These are phyloP conservation scores for Orchesellides sinensis DNA, from an alignment of 2,888 invertebrate genomes.

Conservation along the genomic window DNA sequence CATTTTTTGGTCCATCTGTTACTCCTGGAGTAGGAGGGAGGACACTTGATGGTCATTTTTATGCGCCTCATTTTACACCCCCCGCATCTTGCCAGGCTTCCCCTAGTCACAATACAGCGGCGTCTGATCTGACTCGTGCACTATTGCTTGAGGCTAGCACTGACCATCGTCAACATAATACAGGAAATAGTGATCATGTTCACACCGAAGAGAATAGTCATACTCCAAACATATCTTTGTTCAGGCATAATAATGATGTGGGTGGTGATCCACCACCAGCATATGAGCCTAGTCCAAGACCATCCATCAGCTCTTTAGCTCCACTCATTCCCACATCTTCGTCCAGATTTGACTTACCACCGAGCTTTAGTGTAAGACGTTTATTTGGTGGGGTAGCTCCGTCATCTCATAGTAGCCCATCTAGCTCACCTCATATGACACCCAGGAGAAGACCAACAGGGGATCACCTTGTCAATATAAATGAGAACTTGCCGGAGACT, in stretches of 20 bases:
- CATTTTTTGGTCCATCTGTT: slow-evolving; percentile 48
- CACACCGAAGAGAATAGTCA: slow-evolving; percentile 21
- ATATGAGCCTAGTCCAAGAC: slow-evolving; percentile 50
- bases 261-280: slow-evolving; percentile 48
- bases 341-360: slow-evolving; percentile 45
- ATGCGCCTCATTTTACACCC: slow-evolving; percentile 33
- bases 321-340: slow-evolving; percentile 40
- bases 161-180: too few relatives aligned
- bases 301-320: slow-evolving; percentile 39
- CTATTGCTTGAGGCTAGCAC: too few relatives aligned
- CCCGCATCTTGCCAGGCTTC: slow-evolving; percentile 61
- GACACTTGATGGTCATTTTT: slow-evolving; percentile 13
- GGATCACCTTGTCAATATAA: neutral
- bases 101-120: slow-evolving; percentile 67
- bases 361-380: slow-evolving; percentile 35
- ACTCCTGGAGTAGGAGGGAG: neutral
- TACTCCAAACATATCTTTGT: neutral
- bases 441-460: neutral
- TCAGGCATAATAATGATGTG: neutral
- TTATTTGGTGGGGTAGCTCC: slow-evolving; percentile 43
- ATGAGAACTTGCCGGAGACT: slow-evolving; percentile 55
- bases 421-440: neutral
- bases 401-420: neutral
- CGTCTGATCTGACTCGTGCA: slow-evolving; percentile 29
- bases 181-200: slow-evolving; percentile 31